Percentiles rank a stretch among this genome's conserved stretches.
These are phyloP conservation scores for Cyaniris semiargus DNA, from an alignment of 2,888 invertebrate species.

Conservation along the genomic window DNA sequence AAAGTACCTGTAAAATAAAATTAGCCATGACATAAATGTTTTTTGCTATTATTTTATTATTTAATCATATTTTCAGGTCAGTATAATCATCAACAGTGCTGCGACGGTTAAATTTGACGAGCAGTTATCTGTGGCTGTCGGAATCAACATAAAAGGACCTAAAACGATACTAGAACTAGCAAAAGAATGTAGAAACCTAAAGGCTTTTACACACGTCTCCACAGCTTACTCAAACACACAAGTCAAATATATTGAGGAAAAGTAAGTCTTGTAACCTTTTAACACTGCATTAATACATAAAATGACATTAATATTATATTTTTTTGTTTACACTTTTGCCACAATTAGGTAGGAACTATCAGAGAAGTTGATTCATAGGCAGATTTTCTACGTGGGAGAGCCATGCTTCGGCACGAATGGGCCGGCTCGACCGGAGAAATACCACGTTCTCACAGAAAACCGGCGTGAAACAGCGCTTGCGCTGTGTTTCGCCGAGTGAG, in stretches of 20 bases:
- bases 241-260: constrained; percentile 86
- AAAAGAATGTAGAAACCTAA: constrained; percentile 85
- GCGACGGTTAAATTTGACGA: constrained; percentile 87
- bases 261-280: constrained; percentile 55
- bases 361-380: no score
- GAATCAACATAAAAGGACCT: constrained; percentile 90
- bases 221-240: constrained; percentile 85
- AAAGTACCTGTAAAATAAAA: neutral
- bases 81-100: constrained; percentile 69
- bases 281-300: neutral
- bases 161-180: constrained; percentile 86
- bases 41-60: neutral
- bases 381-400: no score
- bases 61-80: constrained; percentile 53
- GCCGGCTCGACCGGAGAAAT: no score
- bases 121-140: constrained; percentile 85
- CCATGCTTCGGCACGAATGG: no score
- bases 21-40: neutral
- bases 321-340: no score
- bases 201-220: constrained; percentile 76
- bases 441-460: no score
- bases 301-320: neutral
- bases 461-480: no score
- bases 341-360: no score
- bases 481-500: no score